phyloP scores from a whole-genome alignment of 1,140 invertebrate genomes.

The Drosophila nebulosa region DNA sequence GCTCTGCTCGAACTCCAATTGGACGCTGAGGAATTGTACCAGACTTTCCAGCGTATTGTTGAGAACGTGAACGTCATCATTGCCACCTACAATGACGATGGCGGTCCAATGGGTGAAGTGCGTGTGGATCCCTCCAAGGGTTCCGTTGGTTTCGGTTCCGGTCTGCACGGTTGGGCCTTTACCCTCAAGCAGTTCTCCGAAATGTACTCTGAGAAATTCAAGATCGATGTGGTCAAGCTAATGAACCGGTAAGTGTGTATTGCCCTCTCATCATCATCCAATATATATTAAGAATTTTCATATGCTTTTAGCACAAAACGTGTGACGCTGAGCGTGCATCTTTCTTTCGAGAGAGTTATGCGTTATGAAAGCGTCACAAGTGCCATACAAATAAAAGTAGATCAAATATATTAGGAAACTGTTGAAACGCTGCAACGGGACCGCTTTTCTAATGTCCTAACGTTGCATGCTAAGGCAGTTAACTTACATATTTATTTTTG shows the following conservation, averaged over 20 bases:
- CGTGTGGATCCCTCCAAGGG: slow-evolving; percentile 98
- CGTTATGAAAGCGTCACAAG: slow-evolving; percentile 71
- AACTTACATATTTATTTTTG: slow-evolving; percentile 26
- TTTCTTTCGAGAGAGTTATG: slow-evolving; percentile 30
- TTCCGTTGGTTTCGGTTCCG: slow-evolving; percentile 99
- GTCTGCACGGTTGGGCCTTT: slow-evolving; percentile 99
- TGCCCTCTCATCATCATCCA: no score
- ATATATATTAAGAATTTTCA: not conserved
- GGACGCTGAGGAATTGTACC: slow-evolving; percentile 97
- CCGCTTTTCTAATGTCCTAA: slow-evolving; percentile 85
- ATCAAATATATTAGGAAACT: slow-evolving; percentile 42
- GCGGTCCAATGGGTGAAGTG: slow-evolving; percentile 99
- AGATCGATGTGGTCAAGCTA: slow-evolving; percentile 97
- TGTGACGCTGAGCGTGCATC: slow-evolving; percentile 69
- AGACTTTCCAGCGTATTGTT: slow-evolving; percentile 99
- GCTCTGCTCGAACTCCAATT: slow-evolving; percentile 97
- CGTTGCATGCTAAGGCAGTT: slow-evolving; percentile 81
- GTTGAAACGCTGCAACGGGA: slow-evolving; percentile 82
- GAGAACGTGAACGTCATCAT: slow-evolving; percentile 99
- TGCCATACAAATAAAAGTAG: slow-evolving; percentile 79
- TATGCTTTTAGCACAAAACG: slow-evolving; percentile 80
- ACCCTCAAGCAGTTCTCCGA: slow-evolving; percentile 99
- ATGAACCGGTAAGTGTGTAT: slow-evolving; percentile 90
- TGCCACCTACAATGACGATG: slow-evolving; percentile 98
- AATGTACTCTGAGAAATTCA: slow-evolving; percentile 99